Evolutionary conservation across 2,113 vertebrate genomes (phyloP), one percentile per base, ranked within the genome.

Genomic region (Cheirogaleus medius): DNA sequence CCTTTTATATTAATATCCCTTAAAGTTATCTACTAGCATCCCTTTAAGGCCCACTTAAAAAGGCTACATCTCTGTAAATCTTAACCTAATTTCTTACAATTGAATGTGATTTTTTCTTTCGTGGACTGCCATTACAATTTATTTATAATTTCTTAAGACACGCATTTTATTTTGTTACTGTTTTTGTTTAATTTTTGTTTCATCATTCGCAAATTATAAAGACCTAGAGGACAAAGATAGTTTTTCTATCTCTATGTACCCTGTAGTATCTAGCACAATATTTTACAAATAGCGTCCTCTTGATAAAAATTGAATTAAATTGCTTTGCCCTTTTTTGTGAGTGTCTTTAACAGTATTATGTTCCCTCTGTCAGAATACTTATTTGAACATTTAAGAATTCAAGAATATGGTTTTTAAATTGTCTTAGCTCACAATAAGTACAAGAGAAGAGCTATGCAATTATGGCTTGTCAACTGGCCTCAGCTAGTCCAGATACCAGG

Each of bases 121-220:
- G 82, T 73, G 69, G 29, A 25, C 9, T 60, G 17, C 37, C 25
- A n/a, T 12, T 8, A 21, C 8, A 85, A 84, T 60, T 82, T 77
- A 90, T 15, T 86, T 91, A 69, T 52, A 69, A 82, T 37, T 78
- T 68, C 58, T 73, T 77, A 85, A 42, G 15, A 47, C 3, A 78
- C 11, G 76, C 1, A 85, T 66, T 96, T 84, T 73, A 87, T 92
- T 92, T 92, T 96, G 42, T 56, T 68, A 60, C 73, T 20, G 32
- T 54, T 63, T 84, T 69, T 80, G 10, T 60, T 89, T 94, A 71
- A 83, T 27, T 81, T 3, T 37, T 84, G 6, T 49, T 66, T 91
- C 12, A 54, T 10, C 49, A 42, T 84, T 66, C 2, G 89, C n/a
- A 74, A 93, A 56, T 37, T 58, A 64, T 88, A 77, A 91, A 88